Conservation (phyloP, 2,888 invertebrate species). For the Eilema griseolum region DNA sequence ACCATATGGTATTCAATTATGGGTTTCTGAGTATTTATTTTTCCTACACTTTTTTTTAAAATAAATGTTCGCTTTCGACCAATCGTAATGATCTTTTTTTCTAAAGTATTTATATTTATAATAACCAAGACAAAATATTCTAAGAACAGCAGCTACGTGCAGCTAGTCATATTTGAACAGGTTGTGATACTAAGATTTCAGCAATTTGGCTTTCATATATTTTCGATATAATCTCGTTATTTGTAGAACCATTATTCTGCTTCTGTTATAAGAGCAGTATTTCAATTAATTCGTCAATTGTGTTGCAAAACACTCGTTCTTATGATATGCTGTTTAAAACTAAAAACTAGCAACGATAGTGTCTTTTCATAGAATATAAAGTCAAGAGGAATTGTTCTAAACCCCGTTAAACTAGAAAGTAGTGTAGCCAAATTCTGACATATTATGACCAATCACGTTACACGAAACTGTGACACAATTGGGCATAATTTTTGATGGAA, state of each 20-base stretch:
- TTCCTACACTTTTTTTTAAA: neutral
- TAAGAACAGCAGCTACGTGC: neutral
- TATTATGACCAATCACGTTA: neutral
- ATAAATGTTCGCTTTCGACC: neutral
- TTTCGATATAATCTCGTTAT: neutral
- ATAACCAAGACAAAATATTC: neutral
- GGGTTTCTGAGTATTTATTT: no score
- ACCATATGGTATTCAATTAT: no score
- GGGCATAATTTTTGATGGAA: neutral
- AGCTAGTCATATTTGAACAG: constrained; percentile 1
- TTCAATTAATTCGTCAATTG: constrained; percentile 3
- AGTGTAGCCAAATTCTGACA: neutral
- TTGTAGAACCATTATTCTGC: neutral
- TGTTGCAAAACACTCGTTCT: neutral
- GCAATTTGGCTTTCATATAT: neutral
- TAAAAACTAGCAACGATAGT: neutral
- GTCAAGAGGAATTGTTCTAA: neutral
- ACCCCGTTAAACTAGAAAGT: neutral
- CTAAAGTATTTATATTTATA: neutral
- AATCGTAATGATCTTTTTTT: neutral
- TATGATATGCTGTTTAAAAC: neutral
- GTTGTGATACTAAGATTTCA: neutral
- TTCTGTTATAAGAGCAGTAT: neutral
- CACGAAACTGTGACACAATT: neutral
- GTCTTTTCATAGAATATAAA: neutral